Conservation (phyloP, 1,140 invertebrate genomes). For the Probaryconus sp. region DNA sequence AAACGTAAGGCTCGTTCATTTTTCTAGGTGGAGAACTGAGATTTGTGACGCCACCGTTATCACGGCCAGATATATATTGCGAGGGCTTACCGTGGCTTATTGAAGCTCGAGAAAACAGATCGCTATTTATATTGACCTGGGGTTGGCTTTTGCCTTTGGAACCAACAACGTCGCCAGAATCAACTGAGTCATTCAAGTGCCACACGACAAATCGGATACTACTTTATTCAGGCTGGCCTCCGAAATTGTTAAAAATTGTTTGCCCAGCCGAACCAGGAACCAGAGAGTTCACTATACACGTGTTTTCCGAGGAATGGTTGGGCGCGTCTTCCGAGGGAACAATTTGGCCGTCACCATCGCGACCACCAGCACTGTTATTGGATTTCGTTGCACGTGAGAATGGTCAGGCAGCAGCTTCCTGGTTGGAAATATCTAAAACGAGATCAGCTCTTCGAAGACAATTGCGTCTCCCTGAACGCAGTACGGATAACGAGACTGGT, state of each 20-base stretch:
- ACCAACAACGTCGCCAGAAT: conserved; percentile 75
- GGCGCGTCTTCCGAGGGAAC: conserved; percentile 68
- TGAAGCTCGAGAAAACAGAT: conserved; percentile 85
- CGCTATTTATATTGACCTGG: conserved; percentile 87
- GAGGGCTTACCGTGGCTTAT: conserved; percentile 86
- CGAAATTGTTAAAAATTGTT: conserved; percentile 83
- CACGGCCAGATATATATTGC: conserved; percentile 82
- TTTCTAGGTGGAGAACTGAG: conserved; percentile 82
- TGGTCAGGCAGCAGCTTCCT: conserved; percentile 84
- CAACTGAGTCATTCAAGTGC: conserved; percentile 81
- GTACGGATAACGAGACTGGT: conserved; percentile 80
- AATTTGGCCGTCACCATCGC: conserved; percentile 72
- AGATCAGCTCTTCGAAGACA: conserved; percentile 82
- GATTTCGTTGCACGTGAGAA: conserved; percentile 85
- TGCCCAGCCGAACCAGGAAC: conserved; percentile 85
- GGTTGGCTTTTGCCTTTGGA: conserved; percentile 80
- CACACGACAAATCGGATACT: conserved; percentile 74
- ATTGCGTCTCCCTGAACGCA: conserved; percentile 74
- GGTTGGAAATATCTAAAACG: conserved; percentile 85
- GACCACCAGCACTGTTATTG: conserved; percentile 82
- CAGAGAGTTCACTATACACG: conserved; percentile 83
- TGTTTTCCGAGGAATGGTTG: conserved; percentile 87
- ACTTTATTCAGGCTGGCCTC: conserved; percentile 76
- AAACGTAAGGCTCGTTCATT: too few relatives aligned
- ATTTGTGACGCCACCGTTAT: conserved; percentile 81